Evolutionary conservation across 2,797 vertebrate species (phyloP), one percentile per base, ranked within the genome.

Genomic region (Nannoperca obscura): DNA sequence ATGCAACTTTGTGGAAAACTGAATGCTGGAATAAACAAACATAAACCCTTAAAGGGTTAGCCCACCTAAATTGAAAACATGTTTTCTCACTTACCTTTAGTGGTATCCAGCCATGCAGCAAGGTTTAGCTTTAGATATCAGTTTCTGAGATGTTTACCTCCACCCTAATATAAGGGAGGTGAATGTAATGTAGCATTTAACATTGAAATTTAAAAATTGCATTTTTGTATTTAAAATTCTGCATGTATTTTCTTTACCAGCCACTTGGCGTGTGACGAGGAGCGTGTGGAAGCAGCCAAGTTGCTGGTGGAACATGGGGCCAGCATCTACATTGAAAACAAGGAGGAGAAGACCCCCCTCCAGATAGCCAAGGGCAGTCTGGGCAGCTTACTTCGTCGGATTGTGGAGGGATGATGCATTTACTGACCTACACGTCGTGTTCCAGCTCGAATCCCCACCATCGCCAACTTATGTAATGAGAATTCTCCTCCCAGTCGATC

Each of bases 291-390:
- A 86, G 98, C 97, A 74, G 98, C 98, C 77, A 99, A 98, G 91
- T 87, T 98, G 80, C 94, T 99, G 91, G 97, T 98, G 68, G 96
- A 97, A 88, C 95, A 97, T 0, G 97, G 98, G 76, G 97, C 98
- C 86, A 99, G 97, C 89, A 98, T 99, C 93, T 97, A 97, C 91
- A 96, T 99, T 73, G 97, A 98, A 87, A 99, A 99, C 92, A 99
- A 99, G 89, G 97, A 99, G 87, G 96, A 98, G 88, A 97, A 97
- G 92, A 99, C 98, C 0, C 98, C 98, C 0, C 87, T 99, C 57
- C 97, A 99, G 93, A 86, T 98, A 32, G 95, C 97, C n/a, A 98
- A 95, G 88, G 96, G 97, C 4, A 92, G 96, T 34, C 93, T 99
- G 84, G 96, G 94, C 24, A 93, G 93, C 62, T 22, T 97, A 66